Evolutionary conservation across 1,140 invertebrate species (phyloP), one percentile per base, ranked within the genome.

Genomic region (Acyrthosiphon pisum): DNA sequence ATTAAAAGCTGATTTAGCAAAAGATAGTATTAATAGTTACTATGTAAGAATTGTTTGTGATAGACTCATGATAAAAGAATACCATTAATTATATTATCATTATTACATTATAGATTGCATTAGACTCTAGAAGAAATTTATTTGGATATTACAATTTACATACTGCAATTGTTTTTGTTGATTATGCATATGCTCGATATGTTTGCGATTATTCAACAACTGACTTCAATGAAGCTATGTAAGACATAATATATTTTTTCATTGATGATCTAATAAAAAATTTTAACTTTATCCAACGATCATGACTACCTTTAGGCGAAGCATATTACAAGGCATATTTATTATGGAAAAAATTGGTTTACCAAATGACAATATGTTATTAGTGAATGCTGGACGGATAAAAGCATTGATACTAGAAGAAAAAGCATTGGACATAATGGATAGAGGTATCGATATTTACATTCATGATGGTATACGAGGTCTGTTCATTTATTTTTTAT

Each of bases 321-420:
- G 68, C 11, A 46, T 93, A 35, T 90, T 91, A 48, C 87, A 93
- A 94, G 96, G 96, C 94, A 97, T 98, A n/a, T 98, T 98, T 93
- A 95, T 96, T 26, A 98, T 98, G 86, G 97, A 99, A 95, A 96
- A 97, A 94, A 96, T 96, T 94, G 95, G 99, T 89, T 96, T 99
- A 93, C 97, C 98, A 1, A 95, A 83, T 50, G 97, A 98, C 94
- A 98, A 99, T 95, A 95, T 99, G 30, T 96, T 98, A 95, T 95
- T 99, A 88, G 97, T 98, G 1, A 98, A 98, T 76, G 98, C 98
- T 3, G 98, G 98, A 95, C 96, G 98, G 94, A 98, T 99, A 0
- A 98, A 99, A 95, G 98, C 98, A 1, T 95, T 99, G 83, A 98
- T 99, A 89, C 95, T 99, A 14, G 98, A 99, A 95, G 98, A 99